Evolutionary conservation across 1,140 invertebrate species (phyloP).

Genomic region (Bicyclus anynana): DNA sequence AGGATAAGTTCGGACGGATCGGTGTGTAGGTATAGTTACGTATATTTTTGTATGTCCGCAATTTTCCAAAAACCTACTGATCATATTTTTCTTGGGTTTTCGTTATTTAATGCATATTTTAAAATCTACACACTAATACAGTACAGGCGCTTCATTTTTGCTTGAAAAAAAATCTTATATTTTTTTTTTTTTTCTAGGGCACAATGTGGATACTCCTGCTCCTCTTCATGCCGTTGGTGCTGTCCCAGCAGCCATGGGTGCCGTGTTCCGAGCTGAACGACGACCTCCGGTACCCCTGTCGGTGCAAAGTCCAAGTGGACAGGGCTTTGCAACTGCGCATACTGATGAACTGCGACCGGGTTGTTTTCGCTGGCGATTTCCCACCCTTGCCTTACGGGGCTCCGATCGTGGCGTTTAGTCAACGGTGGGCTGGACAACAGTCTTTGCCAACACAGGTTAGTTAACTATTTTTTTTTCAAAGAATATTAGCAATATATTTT

Average conservation of each 20-base stretch:
- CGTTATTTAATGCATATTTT: too few relatives aligned
- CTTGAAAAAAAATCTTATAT: too few relatives aligned
- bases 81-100: too few relatives aligned
- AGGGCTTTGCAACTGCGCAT: conserved; percentile 74
- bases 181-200: conserved; percentile 35
- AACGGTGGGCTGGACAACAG: conserved; percentile 87
- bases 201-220: conserved; percentile 53
- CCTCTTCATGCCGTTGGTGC: conserved; percentile 36
- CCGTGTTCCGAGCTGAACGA: conserved; percentile 82
- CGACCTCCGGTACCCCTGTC: conserved; percentile 81
- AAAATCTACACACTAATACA: too few relatives aligned
- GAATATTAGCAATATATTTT: too few relatives aligned
- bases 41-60: too few relatives aligned
- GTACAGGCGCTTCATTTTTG: too few relatives aligned
- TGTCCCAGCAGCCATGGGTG: conserved; percentile 68
- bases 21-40: too few relatives aligned
- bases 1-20: too few relatives aligned
- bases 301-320: conserved; percentile 74
- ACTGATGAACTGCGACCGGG: conserved; percentile 87
- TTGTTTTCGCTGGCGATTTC: conserved; percentile 88
- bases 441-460: conserved; percentile 84
- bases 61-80: too few relatives aligned
- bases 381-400: conserved; percentile 84
- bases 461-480: not conserved
- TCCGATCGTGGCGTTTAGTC: conserved; percentile 86